These are phyloP conservation scores for Conistra vaccinii DNA, from an alignment of 2,888 invertebrate species.

Conservation along the genomic window DNA sequence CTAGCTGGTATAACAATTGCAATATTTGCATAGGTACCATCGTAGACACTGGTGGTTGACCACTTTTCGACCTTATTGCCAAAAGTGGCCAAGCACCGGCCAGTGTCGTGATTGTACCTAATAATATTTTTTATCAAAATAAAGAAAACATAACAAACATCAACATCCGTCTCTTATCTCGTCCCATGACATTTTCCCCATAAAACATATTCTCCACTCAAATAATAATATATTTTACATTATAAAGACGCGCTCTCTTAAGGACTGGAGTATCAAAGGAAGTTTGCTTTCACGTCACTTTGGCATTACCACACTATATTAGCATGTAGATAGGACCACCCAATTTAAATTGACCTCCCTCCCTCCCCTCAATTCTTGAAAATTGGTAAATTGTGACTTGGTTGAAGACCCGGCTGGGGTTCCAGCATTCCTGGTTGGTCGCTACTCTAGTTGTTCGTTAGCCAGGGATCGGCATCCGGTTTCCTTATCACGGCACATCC, in stretches of 20 bases:
- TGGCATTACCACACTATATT: slow-evolving; percentile 75
- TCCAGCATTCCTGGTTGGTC: slow-evolving; percentile 71
- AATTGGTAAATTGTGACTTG: slow-evolving; percentile 45
- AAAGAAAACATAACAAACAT: not conserved
- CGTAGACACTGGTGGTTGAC: no score
- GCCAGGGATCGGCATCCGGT: slow-evolving; percentile 83
- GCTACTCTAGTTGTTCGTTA: slow-evolving; percentile 85
- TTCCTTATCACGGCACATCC: slow-evolving; percentile 85
- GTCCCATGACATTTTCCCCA: slow-evolving; percentile 20
- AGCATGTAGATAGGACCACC: slow-evolving; percentile 73
- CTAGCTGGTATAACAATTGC: not conserved
- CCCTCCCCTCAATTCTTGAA: slow-evolving; percentile 46
- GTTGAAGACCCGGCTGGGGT: slow-evolving; percentile 60
- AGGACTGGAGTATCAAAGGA: slow-evolving; percentile 79
- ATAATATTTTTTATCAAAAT: no score
- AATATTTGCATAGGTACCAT: no score
- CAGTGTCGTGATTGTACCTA: no score
- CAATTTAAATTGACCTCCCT: slow-evolving; percentile 65
- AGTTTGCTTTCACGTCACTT: slow-evolving; percentile 81
- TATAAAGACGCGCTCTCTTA: slow-evolving; percentile 71
- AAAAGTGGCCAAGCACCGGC: no score
- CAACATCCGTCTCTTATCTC: slow-evolving; percentile 9
- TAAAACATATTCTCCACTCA: slow-evolving; percentile 61
- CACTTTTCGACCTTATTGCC: no score
- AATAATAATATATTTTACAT: slow-evolving; percentile 74